Percentiles rank a stretch among this genome's conserved stretches.
Conservation (phyloP, 2,113 vertebrate species). For the Silurus glanis region DNA sequence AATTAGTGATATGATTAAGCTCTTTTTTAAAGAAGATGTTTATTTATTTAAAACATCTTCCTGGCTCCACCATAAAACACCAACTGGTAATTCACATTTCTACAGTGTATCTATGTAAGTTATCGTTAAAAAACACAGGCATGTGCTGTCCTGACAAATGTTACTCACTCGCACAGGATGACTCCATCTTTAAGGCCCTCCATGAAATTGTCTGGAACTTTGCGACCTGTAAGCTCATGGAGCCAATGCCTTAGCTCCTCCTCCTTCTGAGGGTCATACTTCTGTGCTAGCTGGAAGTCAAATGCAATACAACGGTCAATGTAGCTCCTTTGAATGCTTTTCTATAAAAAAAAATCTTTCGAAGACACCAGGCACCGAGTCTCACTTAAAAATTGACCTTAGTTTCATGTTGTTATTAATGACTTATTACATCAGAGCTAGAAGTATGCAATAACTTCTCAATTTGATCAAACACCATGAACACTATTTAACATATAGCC, state of each 20-base stretch:
- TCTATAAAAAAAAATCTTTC: not conserved
- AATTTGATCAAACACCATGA: not conserved
- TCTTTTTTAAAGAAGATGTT: not conserved
- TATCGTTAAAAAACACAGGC: not conserved
- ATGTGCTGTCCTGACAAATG: not conserved
- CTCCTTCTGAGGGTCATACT: slow-evolving; percentile 86
- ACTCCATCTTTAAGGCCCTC: slow-evolving; percentile 88
- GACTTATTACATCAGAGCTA: not conserved
- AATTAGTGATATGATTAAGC: not conserved
- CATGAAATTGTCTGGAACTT: slow-evolving; percentile 87
- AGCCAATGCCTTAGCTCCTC: slow-evolving; percentile 89
- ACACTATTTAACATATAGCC: not conserved
- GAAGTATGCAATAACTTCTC: not conserved
- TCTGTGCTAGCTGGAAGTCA: slow-evolving; percentile 82
- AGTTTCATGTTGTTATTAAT: not conserved
- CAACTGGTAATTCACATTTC: not conserved
- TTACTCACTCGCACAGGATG: slow-evolving; percentile 88
- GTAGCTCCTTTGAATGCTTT: slow-evolving; percentile 24
- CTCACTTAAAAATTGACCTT: not conserved
- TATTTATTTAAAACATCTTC: not conserved
- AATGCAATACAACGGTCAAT: slow-evolving; percentile 49
- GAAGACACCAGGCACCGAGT: not conserved
- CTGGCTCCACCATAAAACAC: not conserved
- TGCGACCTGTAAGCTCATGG: slow-evolving; percentile 78
- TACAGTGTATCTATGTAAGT: not conserved